Evolutionary conservation across 2,113 vertebrate species (phyloP), one percentile per base, ranked within the genome.

Genomic region (Phalacrocorax carbo): DNA sequence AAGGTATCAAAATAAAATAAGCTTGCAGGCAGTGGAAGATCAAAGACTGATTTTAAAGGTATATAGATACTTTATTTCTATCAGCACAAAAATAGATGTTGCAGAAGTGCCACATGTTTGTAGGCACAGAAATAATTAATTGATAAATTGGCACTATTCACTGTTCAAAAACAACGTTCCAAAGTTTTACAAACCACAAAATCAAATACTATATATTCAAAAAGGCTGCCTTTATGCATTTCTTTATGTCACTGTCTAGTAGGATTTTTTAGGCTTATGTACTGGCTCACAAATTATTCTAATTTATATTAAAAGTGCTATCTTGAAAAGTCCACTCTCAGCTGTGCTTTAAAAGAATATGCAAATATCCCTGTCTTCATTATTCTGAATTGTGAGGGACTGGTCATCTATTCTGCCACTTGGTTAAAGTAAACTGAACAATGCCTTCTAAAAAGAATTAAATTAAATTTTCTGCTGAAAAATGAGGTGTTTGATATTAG

Each of bases 381-480:
- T 82, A 21, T 58, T 36, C 65, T 70, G 38, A 92, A 91, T 70
- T 64, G 26, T 84, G 29, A 92, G 38, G 25, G 15, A 60, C 57
- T 69, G 55, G 52, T 57, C 1, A 0, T 32, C 86, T 95, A 16
- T 85, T 94, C 65, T 92, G 48, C 12, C 48, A 55, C 26, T 86
- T 86, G 38, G 76, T 65, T 86, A 64, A 92, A 96, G 79, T 49
- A 90, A 81, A 86, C 21, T 16, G 25, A 89, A 84, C 0, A 17
- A 82, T 68, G 34, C 7, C 25, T 81, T 88, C 68, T 46, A 72
- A 61, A 90, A 61, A 60, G 14, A 86, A 94, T 52, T 70, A 91
- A 85, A 93, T 94, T 93, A 73, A 90, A 75, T 89, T 93, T 92
- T 92, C 55, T 68, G 23, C 68, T 75, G 75, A 88, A 96, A 92